A percentile compares a stretch with the other conserved stretches of the same genome.
These are phyloP conservation scores for Brachypodius melanocephalos DNA, from an alignment of 2,113 vertebrate species.

Conservation along the genomic window DNA sequence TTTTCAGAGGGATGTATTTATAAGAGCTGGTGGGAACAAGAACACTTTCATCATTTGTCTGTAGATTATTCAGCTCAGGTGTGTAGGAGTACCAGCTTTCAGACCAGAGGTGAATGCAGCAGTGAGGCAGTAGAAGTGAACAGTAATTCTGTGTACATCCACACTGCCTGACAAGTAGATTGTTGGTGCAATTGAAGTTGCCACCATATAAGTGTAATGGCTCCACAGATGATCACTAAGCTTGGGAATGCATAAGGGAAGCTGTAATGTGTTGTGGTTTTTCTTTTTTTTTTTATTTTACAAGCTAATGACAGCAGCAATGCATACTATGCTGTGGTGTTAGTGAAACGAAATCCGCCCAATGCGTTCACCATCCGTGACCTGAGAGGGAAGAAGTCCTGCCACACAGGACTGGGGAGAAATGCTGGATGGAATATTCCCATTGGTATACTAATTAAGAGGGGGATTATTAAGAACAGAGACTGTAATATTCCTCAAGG, in stretches of 20 bases:
- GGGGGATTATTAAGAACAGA: conserved; percentile 78
- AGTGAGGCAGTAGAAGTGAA: neutral
- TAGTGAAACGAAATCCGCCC: conserved; percentile 76
- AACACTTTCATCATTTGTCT: neutral
- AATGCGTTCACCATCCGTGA: conserved; percentile 79
- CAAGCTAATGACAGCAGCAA: conserved; percentile 75
- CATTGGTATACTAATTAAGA: conserved; percentile 77
- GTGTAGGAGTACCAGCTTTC: neutral
- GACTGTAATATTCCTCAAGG: conserved; percentile 84
- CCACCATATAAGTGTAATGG: neutral
- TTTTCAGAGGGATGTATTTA: neutral
- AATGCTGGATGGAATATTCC: conserved; percentile 90
- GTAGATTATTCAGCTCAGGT: neutral
- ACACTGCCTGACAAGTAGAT: neutral
- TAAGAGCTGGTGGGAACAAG: neutral
- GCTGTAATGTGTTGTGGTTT: neutral
- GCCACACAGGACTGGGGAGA: conserved; percentile 84
- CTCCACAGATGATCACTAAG: neutral
- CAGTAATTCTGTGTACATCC: neutral
- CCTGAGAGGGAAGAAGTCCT: conserved; percentile 83
- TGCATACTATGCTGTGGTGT: conserved; percentile 85
- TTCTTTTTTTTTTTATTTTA: neutral
- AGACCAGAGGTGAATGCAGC: neutral
- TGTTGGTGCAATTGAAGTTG: neutral
- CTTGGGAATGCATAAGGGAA: neutral